phyloP scores from a whole-genome alignment of 2,888 invertebrate species.

The Pemphredon lugubris region DNA sequence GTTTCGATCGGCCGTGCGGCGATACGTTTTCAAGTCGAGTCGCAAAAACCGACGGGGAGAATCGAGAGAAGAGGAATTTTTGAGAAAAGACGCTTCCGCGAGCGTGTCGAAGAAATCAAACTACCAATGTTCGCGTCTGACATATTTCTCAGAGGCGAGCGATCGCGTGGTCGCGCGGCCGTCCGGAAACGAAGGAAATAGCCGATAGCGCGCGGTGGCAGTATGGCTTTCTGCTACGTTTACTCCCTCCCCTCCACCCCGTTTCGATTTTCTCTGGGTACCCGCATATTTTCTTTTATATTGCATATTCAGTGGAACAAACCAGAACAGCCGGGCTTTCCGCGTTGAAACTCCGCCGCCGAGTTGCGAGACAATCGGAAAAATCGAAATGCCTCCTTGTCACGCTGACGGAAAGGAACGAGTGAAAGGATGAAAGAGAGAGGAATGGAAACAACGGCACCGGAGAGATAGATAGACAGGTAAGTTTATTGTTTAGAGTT shows the following conservation, averaged over 20 bases:
- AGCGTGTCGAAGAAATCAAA: slow-evolving; percentile 47
- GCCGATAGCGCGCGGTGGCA: slow-evolving; percentile 12
- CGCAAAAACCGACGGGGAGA: too few relatives aligned
- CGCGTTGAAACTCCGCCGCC: slow-evolving; percentile 25
- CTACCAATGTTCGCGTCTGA: slow-evolving; percentile 40
- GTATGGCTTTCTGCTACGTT: slow-evolving; percentile 52
- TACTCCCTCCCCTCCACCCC: slow-evolving; percentile 27
- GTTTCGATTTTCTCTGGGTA: slow-evolving; percentile 28
- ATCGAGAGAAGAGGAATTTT: too few relatives aligned
- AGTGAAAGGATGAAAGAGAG: background rate
- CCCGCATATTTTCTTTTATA: slow-evolving; percentile 21
- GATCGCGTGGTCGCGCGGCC: slow-evolving; percentile 26
- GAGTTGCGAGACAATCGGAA: slow-evolving; percentile 26
- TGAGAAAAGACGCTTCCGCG: too few relatives aligned
- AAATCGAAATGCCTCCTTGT: slow-evolving; percentile 9
- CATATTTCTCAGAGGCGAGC: slow-evolving; percentile 42
- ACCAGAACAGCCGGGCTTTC: slow-evolving; percentile 22
- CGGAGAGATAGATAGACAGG: too few relatives aligned
- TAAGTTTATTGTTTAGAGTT: too few relatives aligned
- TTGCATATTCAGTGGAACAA: slow-evolving; percentile 46
- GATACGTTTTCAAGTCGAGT: too few relatives aligned
- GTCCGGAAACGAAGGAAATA: slow-evolving; percentile 53
- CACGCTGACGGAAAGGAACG: background rate
- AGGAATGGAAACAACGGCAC: background rate
- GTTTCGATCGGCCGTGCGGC: too few relatives aligned